Conservation (phyloP, 2,113 vertebrate species). For the Nothoprocta perdicaria region DNA sequence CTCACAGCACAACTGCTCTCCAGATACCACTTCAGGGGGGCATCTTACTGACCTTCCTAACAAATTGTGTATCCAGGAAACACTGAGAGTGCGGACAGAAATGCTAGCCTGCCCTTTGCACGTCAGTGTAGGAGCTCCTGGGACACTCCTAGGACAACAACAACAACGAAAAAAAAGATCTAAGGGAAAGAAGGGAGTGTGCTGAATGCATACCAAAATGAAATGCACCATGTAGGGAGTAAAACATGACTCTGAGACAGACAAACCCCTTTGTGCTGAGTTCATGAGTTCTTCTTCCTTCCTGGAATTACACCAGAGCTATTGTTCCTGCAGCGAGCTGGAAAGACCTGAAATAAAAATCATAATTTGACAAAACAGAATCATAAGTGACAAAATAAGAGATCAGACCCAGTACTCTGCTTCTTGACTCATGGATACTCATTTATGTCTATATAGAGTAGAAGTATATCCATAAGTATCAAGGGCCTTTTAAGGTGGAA, state of each 20-base stretch:
- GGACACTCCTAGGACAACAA: background rate
- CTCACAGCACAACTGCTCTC: background rate
- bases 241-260: slow-evolving; percentile 4
- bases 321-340: background rate
- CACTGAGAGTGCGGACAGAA: background rate
- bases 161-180: background rate
- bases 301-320: slow-evolving; percentile 23
- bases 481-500: slow-evolving; percentile 61
- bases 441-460: slow-evolving; percentile 36
- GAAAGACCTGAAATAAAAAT: slow-evolving; percentile 12
- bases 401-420: background rate
- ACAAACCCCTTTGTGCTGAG: background rate
- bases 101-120: background rate
- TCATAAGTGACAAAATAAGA: background rate
- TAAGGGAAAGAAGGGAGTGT: background rate
- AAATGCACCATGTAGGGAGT: slow-evolving; percentile 44
- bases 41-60: background rate
- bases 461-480: slow-evolving; percentile 4
- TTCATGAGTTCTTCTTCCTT: slow-evolving; percentile 40
- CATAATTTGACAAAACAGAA: background rate
- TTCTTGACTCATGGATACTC: background rate
- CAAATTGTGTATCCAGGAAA: background rate
- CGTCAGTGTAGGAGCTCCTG: background rate
- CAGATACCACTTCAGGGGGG: background rate
- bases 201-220: background rate